Conservation (phyloP, 2,797 vertebrate species). For the Apogon hyalosoma region DNA sequence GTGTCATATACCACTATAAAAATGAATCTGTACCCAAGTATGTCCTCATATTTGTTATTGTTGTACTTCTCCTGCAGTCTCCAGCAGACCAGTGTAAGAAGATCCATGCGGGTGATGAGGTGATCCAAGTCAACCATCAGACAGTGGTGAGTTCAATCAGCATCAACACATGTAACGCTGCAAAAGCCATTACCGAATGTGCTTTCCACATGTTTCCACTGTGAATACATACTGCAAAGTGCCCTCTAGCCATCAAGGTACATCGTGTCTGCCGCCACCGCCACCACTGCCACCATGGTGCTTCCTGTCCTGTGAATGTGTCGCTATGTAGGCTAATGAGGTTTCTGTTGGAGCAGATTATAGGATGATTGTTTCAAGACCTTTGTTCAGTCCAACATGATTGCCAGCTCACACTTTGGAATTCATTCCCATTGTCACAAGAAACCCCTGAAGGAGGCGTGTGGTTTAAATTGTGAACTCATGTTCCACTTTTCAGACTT, state of each 20-base stretch:
- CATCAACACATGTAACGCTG: constrained; percentile 14
- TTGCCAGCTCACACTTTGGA: constrained; percentile 42
- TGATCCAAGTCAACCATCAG: constrained; percentile 88
- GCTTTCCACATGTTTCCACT: constrained; percentile 14
- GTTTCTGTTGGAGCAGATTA: constrained; percentile 53
- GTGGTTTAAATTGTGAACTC: constrained; percentile 52
- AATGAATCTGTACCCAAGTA: background rate
- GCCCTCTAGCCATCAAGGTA: constrained; percentile 30
- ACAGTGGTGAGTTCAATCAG: constrained; percentile 82
- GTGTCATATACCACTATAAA: constrained; percentile 1
- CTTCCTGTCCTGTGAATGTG: constrained; percentile 53
- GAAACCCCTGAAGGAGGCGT: constrained; percentile 43
- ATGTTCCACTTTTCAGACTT: constrained; percentile 59
- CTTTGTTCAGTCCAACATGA: constrained; percentile 52
- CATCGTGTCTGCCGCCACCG: constrained; percentile 39
- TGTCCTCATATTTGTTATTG: constrained; percentile 13
- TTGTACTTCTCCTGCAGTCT: constrained; percentile 70
- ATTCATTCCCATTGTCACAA: constrained; percentile 50
- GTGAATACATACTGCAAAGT: constrained; percentile 10
- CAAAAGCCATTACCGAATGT: constrained; percentile 2
- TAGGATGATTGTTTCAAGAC: constrained; percentile 51
- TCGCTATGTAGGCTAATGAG: constrained; percentile 67
- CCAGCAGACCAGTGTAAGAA: constrained; percentile 88
- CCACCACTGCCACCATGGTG: constrained; percentile 26
- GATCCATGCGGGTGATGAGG: constrained; percentile 87